Evolutionary conservation across 1,140 invertebrate species (phyloP).

Genomic region (Drosophila murphyi): DNA sequence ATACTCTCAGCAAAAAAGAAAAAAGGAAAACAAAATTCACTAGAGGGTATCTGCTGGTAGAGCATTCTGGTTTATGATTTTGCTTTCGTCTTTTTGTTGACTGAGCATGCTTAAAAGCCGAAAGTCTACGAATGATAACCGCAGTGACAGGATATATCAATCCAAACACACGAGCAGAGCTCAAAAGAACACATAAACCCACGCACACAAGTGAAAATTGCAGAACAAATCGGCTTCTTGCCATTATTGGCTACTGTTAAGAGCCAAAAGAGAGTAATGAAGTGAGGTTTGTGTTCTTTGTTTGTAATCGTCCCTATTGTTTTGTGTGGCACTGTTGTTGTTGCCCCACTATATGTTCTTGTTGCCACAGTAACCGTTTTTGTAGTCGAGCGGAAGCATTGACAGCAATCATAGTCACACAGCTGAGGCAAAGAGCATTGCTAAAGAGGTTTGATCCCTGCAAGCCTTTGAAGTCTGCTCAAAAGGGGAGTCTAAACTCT

Average conservation of each 20-base stretch:
- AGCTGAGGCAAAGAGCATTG: conserved; percentile 8
- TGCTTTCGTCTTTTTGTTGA: conserved; percentile 11
- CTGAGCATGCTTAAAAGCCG: conserved; percentile 29
- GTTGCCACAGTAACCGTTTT: neutral
- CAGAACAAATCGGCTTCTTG: neutral
- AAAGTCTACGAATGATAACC: conserved; percentile 22
- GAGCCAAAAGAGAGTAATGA: neutral
- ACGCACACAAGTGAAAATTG: neutral
- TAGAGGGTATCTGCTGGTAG: neutral
- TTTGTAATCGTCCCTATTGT: neutral
- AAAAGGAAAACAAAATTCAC: neutral
- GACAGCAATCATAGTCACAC: neutral
- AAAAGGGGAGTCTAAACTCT: neutral
- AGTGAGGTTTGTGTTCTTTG: neutral
- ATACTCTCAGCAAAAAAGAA: too few relatives aligned
- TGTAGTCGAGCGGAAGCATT: conserved; percentile 5
- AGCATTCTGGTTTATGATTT: neutral
- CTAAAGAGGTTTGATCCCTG: neutral
- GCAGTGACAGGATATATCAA: conserved; percentile 18
- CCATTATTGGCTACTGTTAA: conserved; percentile 1
- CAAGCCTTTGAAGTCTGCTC: conserved; percentile 26
- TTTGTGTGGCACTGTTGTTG: neutral
- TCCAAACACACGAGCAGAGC: neutral
- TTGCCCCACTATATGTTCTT: neutral
- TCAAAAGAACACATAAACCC: neutral